Base-by-base conservation (phyloP, 2,888 invertebrate genomes). In the Spisula solida region DNA sequence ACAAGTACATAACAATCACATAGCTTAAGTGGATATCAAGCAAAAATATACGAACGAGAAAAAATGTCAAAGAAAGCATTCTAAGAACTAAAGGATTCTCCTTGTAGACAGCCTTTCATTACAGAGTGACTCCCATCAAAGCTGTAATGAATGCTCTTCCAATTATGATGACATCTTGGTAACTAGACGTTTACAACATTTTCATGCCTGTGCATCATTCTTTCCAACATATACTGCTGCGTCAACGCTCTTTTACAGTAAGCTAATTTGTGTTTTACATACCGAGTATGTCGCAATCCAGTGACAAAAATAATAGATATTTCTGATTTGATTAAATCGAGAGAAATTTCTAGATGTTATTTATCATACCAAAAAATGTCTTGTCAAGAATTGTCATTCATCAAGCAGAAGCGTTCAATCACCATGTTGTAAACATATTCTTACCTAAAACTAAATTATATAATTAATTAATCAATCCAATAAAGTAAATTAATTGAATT, bases 171-270 rank as follows among this genome's bases (percentile, higher is more conserved):
- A 31, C 75, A 75, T 34, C 75, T 34, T 31, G 1, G n/a, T 34
- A 16, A 75, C 25, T 14, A 75, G 75, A 75, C 12, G 31, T 75
- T 75, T 75, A 75, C 75, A 75, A 75, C 75, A 16, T 75, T 75
- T 75, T 75, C 75, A 75, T 75, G 75, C 75, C 75, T 75, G 2
- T 75, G 31, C 75, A 75, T 75, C 75, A 31, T 75, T 75, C 31
- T 75, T 41, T 10, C 16, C 31, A 31, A 34, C 75, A 31, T 31
- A 16, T 31, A 75, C 34, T 75, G 34, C 75, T 34, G 34, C 31
- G 75, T 31, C 29, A 75, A 75, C 31, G 34, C 25, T 18, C 31
- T 31, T 31, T 75, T 34, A 75, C 31, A 34, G 31, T 34, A 18
- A 31, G 31, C 8, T 31, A 29, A 75, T 31, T 75, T 60, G 60